A percentile compares a stretch with the other conserved stretches of the same genome.
Conservation (phyloP, 2,113 vertebrate genomes). For the Rhinopithecus roxellana region DNA sequence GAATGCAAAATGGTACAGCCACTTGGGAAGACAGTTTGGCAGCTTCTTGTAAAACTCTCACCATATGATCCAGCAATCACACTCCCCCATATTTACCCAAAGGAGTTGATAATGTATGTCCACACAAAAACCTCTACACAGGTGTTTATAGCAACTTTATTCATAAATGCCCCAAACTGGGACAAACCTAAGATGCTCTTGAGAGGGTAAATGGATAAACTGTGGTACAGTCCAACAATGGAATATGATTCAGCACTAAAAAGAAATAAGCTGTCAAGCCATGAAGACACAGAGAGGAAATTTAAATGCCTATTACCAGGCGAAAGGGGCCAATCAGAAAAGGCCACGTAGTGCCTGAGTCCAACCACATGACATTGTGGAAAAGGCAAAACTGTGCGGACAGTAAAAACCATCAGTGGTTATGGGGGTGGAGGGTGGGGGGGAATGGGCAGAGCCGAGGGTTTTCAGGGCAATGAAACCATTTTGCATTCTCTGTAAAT, state of each 20-base stretch:
- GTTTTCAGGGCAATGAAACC: not conserved
- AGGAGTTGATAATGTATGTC: not conserved
- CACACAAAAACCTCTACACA: not conserved
- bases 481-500: too few relatives aligned
- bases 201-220: not conserved
- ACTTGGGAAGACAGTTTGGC: not conserved
- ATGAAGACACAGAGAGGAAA: not conserved
- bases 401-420: not conserved
- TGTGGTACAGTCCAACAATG: too few relatives aligned
- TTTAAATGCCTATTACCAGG: too few relatives aligned
- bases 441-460: not conserved
- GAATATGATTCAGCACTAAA: fast-evolving
- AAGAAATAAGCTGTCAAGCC: not conserved
- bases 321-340: not conserved
- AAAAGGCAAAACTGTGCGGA: not conserved
- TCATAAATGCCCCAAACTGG: not conserved
- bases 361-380: not conserved
- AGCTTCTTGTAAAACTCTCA: not conserved
- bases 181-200: too few relatives aligned
- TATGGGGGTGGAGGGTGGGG: too few relatives aligned
- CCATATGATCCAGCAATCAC: not conserved
- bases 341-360: not conserved
- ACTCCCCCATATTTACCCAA: not conserved
- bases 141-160: not conserved
- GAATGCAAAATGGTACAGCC: fast-evolving